phyloP scores from a whole-genome alignment of 1,140 invertebrate species.

The Protaetia brevitarsis region DNA sequence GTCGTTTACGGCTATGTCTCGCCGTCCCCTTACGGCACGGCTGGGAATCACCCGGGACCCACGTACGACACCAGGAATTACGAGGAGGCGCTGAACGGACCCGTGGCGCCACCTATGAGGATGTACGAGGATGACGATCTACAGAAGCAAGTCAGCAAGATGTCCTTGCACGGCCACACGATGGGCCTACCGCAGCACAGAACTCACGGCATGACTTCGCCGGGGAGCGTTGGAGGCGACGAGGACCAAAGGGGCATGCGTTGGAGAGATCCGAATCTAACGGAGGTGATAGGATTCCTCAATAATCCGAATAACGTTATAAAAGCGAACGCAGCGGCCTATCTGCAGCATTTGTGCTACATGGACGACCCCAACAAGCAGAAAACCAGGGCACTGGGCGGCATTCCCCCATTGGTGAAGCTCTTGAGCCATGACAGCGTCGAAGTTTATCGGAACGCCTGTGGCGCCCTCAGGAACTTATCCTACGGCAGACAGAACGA shows the following conservation, averaged over 20 bases:
- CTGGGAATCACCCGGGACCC: conserved; percentile 49
- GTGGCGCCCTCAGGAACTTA: conserved; percentile 94
- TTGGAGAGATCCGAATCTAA: conserved; percentile 94
- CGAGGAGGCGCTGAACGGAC: conserved; percentile 55
- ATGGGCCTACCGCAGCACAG: conserved; percentile 43
- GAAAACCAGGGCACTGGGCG: conserved; percentile 88
- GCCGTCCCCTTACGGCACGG: conserved; percentile 63
- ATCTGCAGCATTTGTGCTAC: conserved; percentile 97
- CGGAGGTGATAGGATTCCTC: conserved; percentile 98
- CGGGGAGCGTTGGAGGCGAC: conserved; percentile 52
- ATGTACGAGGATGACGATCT: conserved; percentile 72
- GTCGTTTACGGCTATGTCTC: conserved; percentile 65
- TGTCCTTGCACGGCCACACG: conserved; percentile 50
- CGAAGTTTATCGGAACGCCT: conserved; percentile 96
- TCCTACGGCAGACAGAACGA: conserved; percentile 98
- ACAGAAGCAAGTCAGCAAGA: conserved; percentile 63
- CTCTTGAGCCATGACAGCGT: conserved; percentile 87
- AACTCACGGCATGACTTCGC: conserved; percentile 44
- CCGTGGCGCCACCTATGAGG: conserved; percentile 48
- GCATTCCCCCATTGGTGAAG: conserved; percentile 89
- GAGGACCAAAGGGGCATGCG: conserved; percentile 69
- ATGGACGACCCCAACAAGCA: conserved; percentile 99
- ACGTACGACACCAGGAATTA: conserved; percentile 51
- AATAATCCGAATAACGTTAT: conserved; percentile 94
- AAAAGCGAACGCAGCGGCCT: conserved; percentile 97